Evolutionary conservation across 2,888 invertebrate genomes (phyloP), one percentile per base, ranked within the genome.

Genomic region (Drosophila gaucha): DNA sequence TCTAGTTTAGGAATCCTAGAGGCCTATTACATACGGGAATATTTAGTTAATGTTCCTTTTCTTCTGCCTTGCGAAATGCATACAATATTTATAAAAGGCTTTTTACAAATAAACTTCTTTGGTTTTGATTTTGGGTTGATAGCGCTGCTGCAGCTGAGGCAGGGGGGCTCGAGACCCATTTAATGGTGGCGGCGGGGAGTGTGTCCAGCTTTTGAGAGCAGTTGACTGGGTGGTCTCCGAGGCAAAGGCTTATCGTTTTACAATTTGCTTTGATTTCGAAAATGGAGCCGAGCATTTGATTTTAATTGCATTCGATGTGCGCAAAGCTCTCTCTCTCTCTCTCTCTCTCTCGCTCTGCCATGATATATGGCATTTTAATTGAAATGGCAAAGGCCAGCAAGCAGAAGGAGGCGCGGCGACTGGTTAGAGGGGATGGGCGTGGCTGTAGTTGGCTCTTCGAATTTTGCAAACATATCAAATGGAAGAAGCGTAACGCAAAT

Each of bases 241-340:
- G 41, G 46, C 26, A 31, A 20, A 35, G 62, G 70, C 76, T 84
- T 84, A 86, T 84, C 87, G 68, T 43, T 78, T 72, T 72, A 72
- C 71, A 67, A 85, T 85, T 85, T 73, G 86, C 79, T 79, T 79
- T 71, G 70, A 85, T 82, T 82, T 77, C 31, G 65, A 66, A 78
- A 76, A 64, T 52, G 63, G 56, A 58, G 65, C 50, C 54, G 35
- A 46, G 67, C 74, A 76, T 76, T 80, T 88, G 89, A 89, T 85
- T 89, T 89, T 89, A 89, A 90, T 89, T 85, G 80, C 88, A 72
- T 80, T 71, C 69, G 84, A 88, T 78, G 83, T 70, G 83, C 72
- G 79, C 74, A 54, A 50, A 54, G 60, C 64, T 12, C 14, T n/a
- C 8, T 3, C 39, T 6, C 12, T 2, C n/a, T 22, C n/a, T 2